Evolutionary conservation across 2,797 vertebrate genomes (phyloP).

Genomic region (Ataeniobius toweri): DNA sequence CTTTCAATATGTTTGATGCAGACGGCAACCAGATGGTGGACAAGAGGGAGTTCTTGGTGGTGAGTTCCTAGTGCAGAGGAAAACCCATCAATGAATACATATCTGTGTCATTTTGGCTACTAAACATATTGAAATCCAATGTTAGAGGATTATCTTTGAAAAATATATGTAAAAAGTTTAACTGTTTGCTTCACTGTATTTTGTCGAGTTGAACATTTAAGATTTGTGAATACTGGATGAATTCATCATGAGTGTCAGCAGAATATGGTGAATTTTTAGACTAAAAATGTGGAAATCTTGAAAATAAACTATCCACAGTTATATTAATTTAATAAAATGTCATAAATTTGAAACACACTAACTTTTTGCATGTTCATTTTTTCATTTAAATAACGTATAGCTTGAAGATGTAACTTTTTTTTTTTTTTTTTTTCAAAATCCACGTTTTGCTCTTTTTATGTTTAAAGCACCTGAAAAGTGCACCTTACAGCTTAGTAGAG

Average conservation of each 20-base stretch:
- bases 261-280: not conserved
- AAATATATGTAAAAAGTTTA: not conserved
- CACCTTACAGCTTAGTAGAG: not conserved
- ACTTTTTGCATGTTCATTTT: not conserved
- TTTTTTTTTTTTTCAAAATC: not conserved
- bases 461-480: constrained; percentile 10
- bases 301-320: not conserved
- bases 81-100: constrained; percentile 25
- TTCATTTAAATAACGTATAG: not conserved
- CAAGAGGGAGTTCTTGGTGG: constrained; percentile 98
- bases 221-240: not conserved
- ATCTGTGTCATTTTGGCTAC: not conserved
- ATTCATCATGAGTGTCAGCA: not conserved
- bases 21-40: constrained; percentile 99
- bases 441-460: not conserved
- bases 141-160: not conserved
- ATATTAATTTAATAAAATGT: not conserved
- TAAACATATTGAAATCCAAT: not conserved
- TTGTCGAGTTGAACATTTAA: constrained; percentile 5
- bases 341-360: not conserved
- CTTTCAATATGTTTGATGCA: constrained; percentile 99
- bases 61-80: constrained; percentile 75
- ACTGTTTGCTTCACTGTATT: not conserved
- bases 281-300: not conserved
- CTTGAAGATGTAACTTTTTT: not conserved